Evolutionary conservation across 2,113 vertebrate species (phyloP).

Genomic region (Rousettus leschenaultii): DNA sequence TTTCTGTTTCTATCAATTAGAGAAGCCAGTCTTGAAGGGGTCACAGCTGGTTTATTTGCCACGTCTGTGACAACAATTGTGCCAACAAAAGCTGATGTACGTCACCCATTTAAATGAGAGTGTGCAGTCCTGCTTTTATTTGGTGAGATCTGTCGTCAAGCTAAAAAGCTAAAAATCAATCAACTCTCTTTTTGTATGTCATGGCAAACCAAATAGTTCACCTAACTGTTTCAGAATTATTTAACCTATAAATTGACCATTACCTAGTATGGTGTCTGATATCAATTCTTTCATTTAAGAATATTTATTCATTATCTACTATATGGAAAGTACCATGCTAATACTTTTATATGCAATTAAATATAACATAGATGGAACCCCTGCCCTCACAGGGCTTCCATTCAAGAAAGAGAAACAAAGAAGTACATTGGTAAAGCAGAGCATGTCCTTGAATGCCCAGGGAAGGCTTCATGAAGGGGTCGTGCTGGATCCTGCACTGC

Average conservation of each 20-base stretch:
- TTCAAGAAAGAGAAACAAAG: background rate
- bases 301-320: background rate
- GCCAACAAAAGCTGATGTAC: background rate
- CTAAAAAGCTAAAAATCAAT: slow-evolving; percentile 31
- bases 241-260: background rate
- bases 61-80: background rate
- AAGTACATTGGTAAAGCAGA: background rate
- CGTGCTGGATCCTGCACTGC: background rate
- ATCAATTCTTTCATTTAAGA: background rate
- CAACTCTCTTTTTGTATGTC: background rate
- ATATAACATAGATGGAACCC: background rate
- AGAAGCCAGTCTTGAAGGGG: background rate
- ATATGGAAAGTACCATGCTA: background rate
- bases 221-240: background rate
- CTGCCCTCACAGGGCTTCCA: background rate
- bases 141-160: background rate
- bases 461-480: background rate
- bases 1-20: slow-evolving; percentile 50
- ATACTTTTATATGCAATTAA: background rate
- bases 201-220: background rate
- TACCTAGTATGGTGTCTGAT: background rate
- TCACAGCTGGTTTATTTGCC: slow-evolving; percentile 24
- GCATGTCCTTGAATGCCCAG: background rate
- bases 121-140: background rate
- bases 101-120: slow-evolving; percentile 20